Percentiles rank a stretch among this genome's conserved stretches.
phyloP scores from a whole-genome alignment of 2,113 vertebrate species.

The Sarotherodon lohbergeri region DNA sequence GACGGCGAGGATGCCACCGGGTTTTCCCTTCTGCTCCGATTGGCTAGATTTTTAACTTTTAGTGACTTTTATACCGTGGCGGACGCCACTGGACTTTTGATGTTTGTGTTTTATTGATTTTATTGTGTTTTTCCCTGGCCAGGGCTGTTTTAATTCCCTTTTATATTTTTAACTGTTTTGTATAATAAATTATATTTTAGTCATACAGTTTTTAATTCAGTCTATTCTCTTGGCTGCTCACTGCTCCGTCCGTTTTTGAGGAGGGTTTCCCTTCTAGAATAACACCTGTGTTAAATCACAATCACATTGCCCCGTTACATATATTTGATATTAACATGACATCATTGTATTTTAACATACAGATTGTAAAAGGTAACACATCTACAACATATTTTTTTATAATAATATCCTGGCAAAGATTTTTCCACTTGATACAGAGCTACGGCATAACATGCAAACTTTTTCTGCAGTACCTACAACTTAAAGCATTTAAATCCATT shows the following conservation, averaged over 20 bases:
- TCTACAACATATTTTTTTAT: background rate
- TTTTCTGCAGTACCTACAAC: background rate
- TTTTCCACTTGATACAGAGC: background rate
- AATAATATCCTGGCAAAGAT: background rate
- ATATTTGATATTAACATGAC: background rate
- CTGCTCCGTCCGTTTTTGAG: too few relatives aligned
- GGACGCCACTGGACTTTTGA: background rate
- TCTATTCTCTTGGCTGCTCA: too few relatives aligned
- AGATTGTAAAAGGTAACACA: background rate
- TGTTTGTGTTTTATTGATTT: background rate
- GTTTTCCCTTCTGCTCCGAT: background rate
- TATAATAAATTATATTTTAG: too few relatives aligned
- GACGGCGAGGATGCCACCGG: background rate
- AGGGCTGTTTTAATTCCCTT: background rate
- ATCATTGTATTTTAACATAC: background rate
- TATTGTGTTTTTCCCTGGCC: background rate
- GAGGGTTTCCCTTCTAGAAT: too few relatives aligned
- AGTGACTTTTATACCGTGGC: background rate
- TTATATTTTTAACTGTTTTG: too few relatives aligned
- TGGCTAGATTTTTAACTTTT: background rate
- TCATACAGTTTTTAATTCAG: too few relatives aligned
- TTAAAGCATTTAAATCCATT: background rate
- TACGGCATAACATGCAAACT: background rate
- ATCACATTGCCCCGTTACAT: too few relatives aligned
- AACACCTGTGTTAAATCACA: too few relatives aligned